Evolutionary conservation across 2,113 vertebrate species (phyloP), one percentile per base, ranked within the genome.

Genomic region (Dunckerocampus dactyliophorus): DNA sequence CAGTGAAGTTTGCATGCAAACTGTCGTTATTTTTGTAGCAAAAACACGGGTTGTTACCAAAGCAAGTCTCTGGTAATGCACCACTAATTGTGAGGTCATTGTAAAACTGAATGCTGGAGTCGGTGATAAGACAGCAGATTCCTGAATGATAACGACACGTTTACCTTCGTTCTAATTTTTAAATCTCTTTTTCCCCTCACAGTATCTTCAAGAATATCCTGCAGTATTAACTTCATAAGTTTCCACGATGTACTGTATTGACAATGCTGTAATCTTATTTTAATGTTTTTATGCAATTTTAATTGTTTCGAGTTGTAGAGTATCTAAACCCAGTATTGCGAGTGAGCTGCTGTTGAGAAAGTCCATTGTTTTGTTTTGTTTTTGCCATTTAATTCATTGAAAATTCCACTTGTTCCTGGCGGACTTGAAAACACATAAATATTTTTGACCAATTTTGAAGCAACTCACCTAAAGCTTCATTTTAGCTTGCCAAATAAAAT

Each of bases 361-460:
- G 49, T 50, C 28, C 3, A 21, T 62, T 67, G 1, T 37, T 1
- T 42, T 24, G 13, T 50, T 31, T 46, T 53, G 21, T 9, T 39
- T 22, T 22, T 61, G 16, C 7, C 31, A 55, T 70, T 61, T 20
- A 53, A 49, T 51, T 11, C 12, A 43, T 43, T 14, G 3, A 14
- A 43, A 50, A 53, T 19, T 71, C 51, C 55, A 46, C 6, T 55
- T 63, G 24, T 37, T 66, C 73, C 51, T 76, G 67, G 19, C 62
- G 46, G 62, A 77, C 74, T 69, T 79, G 68, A 75, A 74, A 49
- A 49, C 39, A 49, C 12, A 67, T 19, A n/a, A n/a, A 34, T 31
- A 7, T 20, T 51, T 51, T 22, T 20, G 15, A 9, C 7, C 58
- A 47, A 47, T 58, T 59, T 1, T 22, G 8, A 16, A 53, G 14